Conservation (phyloP, 2,888 invertebrate species). For the Cerastoderma edule region DNA sequence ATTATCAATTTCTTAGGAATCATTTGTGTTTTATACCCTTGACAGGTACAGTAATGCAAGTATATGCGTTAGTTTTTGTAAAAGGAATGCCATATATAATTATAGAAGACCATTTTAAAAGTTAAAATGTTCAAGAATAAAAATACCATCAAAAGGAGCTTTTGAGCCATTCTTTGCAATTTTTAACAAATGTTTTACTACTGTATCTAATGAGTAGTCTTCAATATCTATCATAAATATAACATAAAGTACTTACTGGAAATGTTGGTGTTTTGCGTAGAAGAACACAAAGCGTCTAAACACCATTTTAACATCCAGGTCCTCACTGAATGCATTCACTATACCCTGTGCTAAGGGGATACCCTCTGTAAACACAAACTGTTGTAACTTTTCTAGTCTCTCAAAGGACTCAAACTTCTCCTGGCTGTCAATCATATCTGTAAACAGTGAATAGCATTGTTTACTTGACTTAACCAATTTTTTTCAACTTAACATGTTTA, state of each 20-base stretch:
- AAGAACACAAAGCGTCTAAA: constrained; percentile 73
- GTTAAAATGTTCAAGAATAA: no score
- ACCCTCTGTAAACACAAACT: constrained; percentile 67
- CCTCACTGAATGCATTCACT: constrained; percentile 62
- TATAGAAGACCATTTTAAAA: no score
- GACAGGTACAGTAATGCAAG: no score
- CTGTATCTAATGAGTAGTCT: no score
- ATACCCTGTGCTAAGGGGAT: constrained; percentile 63
- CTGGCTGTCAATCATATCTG: not conserved
- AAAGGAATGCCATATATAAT: no score
- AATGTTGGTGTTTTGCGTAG: constrained; percentile 72
- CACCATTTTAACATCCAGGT: constrained; percentile 74
- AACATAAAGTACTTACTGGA: constrained; percentile 64
- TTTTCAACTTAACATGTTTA: not conserved
- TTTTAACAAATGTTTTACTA: no score
- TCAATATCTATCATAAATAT: no score
- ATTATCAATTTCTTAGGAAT: no score
- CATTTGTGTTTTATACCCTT: no score
- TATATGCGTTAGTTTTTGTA: no score
- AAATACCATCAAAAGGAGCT: no score
- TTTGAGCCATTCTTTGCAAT: no score
- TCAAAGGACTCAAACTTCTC: constrained; percentile 2
- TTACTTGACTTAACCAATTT: not conserved
- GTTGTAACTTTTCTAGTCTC: constrained; percentile 52
- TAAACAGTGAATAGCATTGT: not conserved